Percentiles rank a stretch among this genome's conserved stretches.
Conservation (phyloP, 2,113 vertebrate genomes). For the Coracopsis vasa region DNA sequence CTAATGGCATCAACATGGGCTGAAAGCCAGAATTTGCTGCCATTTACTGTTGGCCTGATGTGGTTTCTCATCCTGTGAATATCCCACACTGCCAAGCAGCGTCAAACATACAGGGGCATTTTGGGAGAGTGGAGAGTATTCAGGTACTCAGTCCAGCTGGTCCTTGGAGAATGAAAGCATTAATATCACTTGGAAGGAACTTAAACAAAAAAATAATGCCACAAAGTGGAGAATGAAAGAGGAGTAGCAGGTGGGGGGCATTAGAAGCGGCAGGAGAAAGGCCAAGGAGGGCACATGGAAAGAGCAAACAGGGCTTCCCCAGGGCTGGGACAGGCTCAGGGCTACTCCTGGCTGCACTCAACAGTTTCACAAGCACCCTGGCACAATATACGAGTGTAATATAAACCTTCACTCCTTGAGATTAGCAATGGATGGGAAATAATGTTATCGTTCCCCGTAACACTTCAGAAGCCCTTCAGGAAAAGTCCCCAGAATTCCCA, state of each 20-base stretch:
- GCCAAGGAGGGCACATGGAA: not conserved
- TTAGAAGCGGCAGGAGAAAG: not conserved
- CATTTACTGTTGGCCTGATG: not conserved
- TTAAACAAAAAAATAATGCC: not conserved
- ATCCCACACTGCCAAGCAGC: not conserved
- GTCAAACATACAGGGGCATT: not conserved
- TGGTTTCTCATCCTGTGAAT: not conserved
- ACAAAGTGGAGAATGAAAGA: not conserved
- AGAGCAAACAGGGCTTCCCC: slow-evolving; percentile 35
- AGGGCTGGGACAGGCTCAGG: not conserved
- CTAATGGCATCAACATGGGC: not conserved
- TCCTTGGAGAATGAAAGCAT: not conserved
- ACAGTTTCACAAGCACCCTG: slow-evolving; percentile 41
- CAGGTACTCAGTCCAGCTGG: not conserved
- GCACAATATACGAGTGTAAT: not conserved
- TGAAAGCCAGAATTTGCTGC: not conserved
- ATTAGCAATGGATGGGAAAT: slow-evolving; percentile 60
- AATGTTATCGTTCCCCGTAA: slow-evolving; percentile 34
- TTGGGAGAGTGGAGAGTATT: not conserved
- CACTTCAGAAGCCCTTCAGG: slow-evolving; percentile 26
- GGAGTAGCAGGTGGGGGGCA: not conserved
- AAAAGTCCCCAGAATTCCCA: slow-evolving; percentile 56
- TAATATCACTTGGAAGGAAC: not conserved
- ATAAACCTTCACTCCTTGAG: slow-evolving; percentile 38
- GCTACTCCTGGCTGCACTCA: slow-evolving; percentile 15